Conservation (phyloP, 1,140 invertebrate species). For the Lanistes nyassanus region DNA sequence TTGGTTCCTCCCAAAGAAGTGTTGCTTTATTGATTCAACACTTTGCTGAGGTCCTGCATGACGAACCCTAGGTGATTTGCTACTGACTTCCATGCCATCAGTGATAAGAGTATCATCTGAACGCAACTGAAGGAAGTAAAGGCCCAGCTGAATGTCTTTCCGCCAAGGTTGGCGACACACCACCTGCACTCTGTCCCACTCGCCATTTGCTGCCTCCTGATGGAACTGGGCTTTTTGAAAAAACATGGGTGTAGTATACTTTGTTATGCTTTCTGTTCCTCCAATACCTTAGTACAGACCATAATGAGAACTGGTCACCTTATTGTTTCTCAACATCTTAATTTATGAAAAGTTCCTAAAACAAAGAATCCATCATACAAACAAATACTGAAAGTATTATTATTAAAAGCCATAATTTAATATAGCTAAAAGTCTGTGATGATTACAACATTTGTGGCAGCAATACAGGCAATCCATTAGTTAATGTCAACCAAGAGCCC, state of each 20-base stretch:
- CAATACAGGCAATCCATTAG: no score
- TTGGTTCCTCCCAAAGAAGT: slow-evolving; percentile 47
- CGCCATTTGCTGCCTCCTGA: slow-evolving; percentile 33
- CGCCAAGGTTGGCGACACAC: slow-evolving; percentile 56
- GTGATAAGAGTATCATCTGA: background rate
- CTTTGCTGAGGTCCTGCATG: slow-evolving; percentile 10
- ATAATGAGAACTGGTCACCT: no score
- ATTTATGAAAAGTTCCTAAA: no score
- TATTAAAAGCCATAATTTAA: no score
- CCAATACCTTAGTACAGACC: no score
- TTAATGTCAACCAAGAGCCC: no score
- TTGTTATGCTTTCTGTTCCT: no score
- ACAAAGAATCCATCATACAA: no score
- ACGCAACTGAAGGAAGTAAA: slow-evolving; percentile 54
- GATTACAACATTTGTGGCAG: no score
- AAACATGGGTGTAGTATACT: background rate
- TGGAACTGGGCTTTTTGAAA: slow-evolving; percentile 55
- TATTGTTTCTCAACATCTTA: no score
- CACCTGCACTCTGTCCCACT: slow-evolving; percentile 58
- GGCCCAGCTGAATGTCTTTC: slow-evolving; percentile 56
- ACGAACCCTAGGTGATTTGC: background rate
- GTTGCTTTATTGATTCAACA: slow-evolving; percentile 47
- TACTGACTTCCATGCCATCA: background rate
- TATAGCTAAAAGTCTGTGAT: no score
- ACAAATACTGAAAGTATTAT: no score